Evolutionary conservation across 2,888 invertebrate species (phyloP).

Genomic region (Orthosia cruda): DNA sequence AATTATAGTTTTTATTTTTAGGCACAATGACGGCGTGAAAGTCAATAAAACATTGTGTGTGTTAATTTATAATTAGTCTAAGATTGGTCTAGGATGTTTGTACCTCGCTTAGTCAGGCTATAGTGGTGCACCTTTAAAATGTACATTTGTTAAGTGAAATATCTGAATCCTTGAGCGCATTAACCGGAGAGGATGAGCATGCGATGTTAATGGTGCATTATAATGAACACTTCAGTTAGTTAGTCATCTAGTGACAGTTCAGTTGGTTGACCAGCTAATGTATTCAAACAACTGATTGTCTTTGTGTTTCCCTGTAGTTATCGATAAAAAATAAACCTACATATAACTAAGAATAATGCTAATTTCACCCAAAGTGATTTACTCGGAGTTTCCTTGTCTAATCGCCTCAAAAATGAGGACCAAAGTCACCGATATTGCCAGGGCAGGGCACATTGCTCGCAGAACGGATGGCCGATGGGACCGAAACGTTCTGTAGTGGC

Average conservation of each 20-base stretch:
- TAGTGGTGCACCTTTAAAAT: background rate
- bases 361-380: background rate
- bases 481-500: too few species aligned
- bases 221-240: slow-evolving; percentile 12
- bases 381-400: too few species aligned
- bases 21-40: background rate
- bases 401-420: too few species aligned
- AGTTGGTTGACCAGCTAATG: slow-evolving; percentile 43
- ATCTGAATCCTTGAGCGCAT: slow-evolving; percentile 1
- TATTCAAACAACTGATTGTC: slow-evolving; percentile 41
- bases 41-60: background rate
- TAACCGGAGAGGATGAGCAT: background rate
- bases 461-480: too few species aligned
- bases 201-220: slow-evolving; percentile 4
- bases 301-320: slow-evolving; percentile 1
- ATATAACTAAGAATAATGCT: background rate
- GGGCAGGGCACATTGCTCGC: too few species aligned
- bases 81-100: background rate
- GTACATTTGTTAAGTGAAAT: background rate
- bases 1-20: background rate
- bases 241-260: background rate
- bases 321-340: background rate
- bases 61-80: background rate
- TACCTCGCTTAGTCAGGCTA: background rate
- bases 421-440: too few species aligned